Evolutionary conservation across 2,888 invertebrate species (phyloP).

Genomic region (Sthenelais limicola): DNA sequence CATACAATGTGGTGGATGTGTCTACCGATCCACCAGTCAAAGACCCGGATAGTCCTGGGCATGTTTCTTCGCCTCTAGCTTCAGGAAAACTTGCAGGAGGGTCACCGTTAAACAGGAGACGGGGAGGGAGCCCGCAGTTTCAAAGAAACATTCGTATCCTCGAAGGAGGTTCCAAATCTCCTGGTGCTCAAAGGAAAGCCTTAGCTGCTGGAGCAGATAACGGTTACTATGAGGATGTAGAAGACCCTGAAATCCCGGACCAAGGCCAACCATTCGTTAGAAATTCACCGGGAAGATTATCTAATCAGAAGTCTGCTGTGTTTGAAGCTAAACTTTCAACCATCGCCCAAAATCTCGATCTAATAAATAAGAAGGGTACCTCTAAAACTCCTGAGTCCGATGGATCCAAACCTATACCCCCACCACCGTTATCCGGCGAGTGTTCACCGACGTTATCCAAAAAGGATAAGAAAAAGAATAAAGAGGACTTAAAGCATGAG

Average conservation of each 20-base stretch:
- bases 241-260: constrained; percentile 3
- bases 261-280: too few relatives aligned
- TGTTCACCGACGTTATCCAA: neutral
- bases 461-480: constrained; percentile 33
- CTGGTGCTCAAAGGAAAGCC: neutral
- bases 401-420: too few relatives aligned
- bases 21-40: constrained; percentile 26
- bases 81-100: neutral
- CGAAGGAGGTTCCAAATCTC: neutral
- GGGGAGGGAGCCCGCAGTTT: constrained; percentile 24
- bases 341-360: constrained; percentile 26
- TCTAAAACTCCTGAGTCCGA: too few relatives aligned
- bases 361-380: constrained; percentile 19
- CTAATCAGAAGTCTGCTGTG: constrained; percentile 11
- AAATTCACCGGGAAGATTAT: constrained; percentile 1
- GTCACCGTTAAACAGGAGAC: neutral
- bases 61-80: neutral
- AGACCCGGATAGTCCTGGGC: constrained; percentile 9
- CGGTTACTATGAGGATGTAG: constrained; percentile 19
- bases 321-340: constrained; percentile 29
- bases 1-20: constrained; percentile 39
- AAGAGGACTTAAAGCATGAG: constrained; percentile 18
- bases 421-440: too few relatives aligned
- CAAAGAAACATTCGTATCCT: constrained; percentile 19
- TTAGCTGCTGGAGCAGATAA: neutral